phyloP scores from a whole-genome alignment of 2,113 vertebrate genomes.

The Protobothrops flavoviridis region DNA sequence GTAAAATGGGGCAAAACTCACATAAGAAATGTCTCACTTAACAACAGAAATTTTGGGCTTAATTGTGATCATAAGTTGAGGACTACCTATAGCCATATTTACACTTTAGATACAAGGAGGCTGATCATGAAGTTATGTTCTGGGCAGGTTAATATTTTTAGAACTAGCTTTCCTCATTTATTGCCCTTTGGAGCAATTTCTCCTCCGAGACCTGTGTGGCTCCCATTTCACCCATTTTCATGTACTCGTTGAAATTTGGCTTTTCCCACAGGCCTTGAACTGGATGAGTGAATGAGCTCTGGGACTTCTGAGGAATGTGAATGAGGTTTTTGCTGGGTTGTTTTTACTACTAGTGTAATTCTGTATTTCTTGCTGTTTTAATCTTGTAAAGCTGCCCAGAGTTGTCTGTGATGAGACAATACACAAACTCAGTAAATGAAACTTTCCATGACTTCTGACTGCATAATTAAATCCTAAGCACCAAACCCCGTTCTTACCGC shows the following conservation, averaged over 20 bases:
- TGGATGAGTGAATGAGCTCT: neutral
- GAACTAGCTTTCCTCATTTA: neutral
- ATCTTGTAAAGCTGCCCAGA: neutral
- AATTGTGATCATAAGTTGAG: neutral
- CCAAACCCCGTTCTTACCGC: neutral
- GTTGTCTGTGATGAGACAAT: neutral
- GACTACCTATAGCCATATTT: neutral
- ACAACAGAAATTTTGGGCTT: neutral
- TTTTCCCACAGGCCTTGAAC: neutral
- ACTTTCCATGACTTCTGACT: neutral
- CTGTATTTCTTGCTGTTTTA: neutral
- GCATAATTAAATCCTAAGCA: neutral
- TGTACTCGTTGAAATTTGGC: neutral
- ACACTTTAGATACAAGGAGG: neutral
- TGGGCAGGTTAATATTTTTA: neutral
- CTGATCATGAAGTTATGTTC: neutral
- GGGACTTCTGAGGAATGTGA: neutral
- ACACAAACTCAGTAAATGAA: neutral
- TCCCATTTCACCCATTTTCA: neutral
- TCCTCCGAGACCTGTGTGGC: neutral
- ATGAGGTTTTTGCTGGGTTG: neutral
- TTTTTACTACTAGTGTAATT: neutral
- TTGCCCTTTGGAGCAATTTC: neutral
- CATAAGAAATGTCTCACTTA: neutral
- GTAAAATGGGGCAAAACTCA: neutral